Evolutionary conservation across 2,888 invertebrate species (phyloP).

Genomic region (Ceriagrion tenellum): DNA sequence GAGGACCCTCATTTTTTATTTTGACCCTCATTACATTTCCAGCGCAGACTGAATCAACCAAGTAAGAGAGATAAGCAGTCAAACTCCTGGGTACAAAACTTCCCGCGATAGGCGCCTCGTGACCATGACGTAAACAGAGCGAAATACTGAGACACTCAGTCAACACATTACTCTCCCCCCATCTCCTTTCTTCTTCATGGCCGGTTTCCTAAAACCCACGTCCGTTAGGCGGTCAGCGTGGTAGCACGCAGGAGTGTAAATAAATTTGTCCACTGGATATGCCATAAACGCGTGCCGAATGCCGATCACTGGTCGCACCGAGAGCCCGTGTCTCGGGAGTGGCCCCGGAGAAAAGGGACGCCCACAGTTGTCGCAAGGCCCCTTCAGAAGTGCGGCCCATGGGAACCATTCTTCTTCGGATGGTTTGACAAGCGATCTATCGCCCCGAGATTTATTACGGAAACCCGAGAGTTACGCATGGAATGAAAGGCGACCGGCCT

Average conservation of each 20-base stretch:
- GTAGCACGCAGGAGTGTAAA: not conserved
- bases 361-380: not conserved
- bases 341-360: not conserved
- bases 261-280: not conserved
- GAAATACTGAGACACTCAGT: too few relatives aligned
- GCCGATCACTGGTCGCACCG: not conserved
- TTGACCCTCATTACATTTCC: too few relatives aligned
- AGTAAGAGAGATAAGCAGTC: too few relatives aligned
- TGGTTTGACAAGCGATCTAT: conserved; percentile 35
- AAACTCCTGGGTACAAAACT: too few relatives aligned
- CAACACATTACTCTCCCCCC: not conserved
- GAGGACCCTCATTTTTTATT: too few relatives aligned
- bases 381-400: not conserved
- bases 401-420: not conserved
- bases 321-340: not conserved
- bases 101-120: too few relatives aligned
- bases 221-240: too few relatives aligned
- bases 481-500: not conserved
- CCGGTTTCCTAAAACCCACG: too few relatives aligned
- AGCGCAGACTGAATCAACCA: too few relatives aligned
- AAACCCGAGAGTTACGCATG: not conserved
- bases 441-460: not conserved
- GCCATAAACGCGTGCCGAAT: not conserved
- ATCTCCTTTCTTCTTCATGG: too few relatives aligned
- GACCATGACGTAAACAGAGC: too few relatives aligned